These are phyloP conservation scores for Tenebrio molitor DNA, from an alignment of 1,140 invertebrate species.

Conservation along the genomic window DNA sequence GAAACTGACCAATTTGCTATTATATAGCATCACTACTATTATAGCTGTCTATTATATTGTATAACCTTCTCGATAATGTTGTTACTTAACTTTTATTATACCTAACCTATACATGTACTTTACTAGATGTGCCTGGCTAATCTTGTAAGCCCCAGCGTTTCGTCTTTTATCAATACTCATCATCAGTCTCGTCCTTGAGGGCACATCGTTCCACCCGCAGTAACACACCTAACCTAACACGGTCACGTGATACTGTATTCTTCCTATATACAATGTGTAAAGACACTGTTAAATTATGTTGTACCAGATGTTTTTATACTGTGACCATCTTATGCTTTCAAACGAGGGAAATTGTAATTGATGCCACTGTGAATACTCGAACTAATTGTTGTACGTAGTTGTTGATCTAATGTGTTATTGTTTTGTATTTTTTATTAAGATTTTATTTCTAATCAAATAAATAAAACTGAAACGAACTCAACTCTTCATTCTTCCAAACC, in stretches of 20 bases:
- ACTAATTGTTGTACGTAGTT: conserved; percentile 42
- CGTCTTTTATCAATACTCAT: neutral
- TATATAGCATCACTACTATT: conserved; percentile 45
- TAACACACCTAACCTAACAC: too few relatives aligned
- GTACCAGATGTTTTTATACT: conserved; percentile 30
- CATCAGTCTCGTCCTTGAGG: neutral
- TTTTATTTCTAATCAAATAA: conserved; percentile 36
- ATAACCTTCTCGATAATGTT: conserved; percentile 23
- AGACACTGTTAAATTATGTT: too few relatives aligned
- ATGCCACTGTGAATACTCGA: conserved; percentile 29
- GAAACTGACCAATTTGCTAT: conserved; percentile 45
- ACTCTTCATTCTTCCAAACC: too few relatives aligned
- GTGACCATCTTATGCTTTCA: conserved; percentile 40
- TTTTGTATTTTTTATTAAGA: conserved; percentile 42
- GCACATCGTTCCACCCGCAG: neutral
- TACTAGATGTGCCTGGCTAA: conserved; percentile 21
- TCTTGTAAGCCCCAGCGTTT: neutral
- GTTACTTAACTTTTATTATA: conserved; percentile 31
- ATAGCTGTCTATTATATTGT: conserved; percentile 19
- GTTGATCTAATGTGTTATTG: conserved; percentile 40
- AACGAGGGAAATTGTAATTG: conserved; percentile 30
- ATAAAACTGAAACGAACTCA: conserved; percentile 39
- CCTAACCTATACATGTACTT: conserved; percentile 22
- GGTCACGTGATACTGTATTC: neutral
- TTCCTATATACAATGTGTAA: neutral